These are phyloP conservation scores for Tetragonula clypearis DNA, from an alignment of 1,140 invertebrate species.

Conservation along the genomic window DNA sequence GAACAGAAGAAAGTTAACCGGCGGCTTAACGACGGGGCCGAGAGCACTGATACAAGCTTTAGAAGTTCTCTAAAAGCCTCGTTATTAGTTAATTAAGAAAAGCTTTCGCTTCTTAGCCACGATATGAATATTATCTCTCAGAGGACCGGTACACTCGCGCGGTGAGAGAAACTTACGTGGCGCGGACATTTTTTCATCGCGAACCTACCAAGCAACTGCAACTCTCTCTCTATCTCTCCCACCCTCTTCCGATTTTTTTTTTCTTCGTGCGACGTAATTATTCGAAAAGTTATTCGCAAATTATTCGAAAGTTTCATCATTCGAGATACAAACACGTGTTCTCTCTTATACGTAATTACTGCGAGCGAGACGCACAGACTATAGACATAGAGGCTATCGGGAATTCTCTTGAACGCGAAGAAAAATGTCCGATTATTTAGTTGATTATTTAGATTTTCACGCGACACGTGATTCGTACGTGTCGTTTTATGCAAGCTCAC, in stretches of 20 bases:
- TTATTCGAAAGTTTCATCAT: neutral
- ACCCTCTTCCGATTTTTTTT: neutral
- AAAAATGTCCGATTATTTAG: too few species aligned
- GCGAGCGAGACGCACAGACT: neutral
- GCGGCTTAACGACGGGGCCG: constrained; percentile 11
- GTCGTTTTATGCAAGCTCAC: too few species aligned
- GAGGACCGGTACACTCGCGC: constrained; percentile 25
- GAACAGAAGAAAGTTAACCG: constrained; percentile 39
- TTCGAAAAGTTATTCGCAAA: too few species aligned
- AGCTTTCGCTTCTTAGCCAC: constrained; percentile 32
- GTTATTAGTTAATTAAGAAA: constrained; percentile 42
- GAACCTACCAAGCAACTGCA: constrained; percentile 14
- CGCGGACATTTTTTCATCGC: neutral
- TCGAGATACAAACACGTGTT: neutral
- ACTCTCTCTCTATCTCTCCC: neutral
- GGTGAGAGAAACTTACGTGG: constrained; percentile 26
- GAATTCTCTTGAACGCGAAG: constrained; percentile 1
- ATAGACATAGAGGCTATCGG: too few species aligned
- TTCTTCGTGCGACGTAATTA: too few species aligned
- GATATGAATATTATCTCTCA: constrained; percentile 44
- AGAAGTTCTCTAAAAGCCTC: constrained; percentile 8
- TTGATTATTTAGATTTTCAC: too few species aligned
- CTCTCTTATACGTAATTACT: neutral
- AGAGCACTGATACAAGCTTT: too few species aligned
- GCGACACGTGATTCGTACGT: too few species aligned